Evolutionary conservation across 2,888 invertebrate species (phyloP).

Genomic region (Pinctada fucata): DNA sequence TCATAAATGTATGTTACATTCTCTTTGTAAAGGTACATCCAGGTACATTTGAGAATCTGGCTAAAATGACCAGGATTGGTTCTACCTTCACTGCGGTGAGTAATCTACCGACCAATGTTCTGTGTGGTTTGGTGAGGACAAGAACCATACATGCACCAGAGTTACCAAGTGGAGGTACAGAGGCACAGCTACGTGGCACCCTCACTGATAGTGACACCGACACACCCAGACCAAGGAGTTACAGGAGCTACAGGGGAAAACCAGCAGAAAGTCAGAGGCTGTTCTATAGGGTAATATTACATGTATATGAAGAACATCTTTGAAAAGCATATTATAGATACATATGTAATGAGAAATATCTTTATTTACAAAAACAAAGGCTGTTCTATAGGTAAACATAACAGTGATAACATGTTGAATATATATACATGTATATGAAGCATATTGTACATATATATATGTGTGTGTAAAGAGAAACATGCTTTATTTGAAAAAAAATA

Average conservation of each 20-base stretch:
- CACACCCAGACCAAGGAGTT: background rate
- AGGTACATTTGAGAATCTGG: background rate
- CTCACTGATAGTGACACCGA: background rate
- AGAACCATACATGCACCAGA: background rate
- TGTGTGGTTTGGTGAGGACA: background rate
- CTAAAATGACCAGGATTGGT: background rate
- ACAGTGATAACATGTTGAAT: too few species aligned
- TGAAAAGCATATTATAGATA: too few species aligned
- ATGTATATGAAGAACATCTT: too few species aligned
- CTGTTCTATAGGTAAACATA: too few species aligned
- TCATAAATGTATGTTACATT: too few species aligned
- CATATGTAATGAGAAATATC: too few species aligned
- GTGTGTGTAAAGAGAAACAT: too few species aligned
- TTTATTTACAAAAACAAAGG: too few species aligned
- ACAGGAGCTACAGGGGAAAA: background rate
- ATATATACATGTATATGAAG: too few species aligned
- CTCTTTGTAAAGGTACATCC: background rate
- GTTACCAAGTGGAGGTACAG: background rate
- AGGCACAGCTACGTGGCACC: background rate
- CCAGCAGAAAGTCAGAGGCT: background rate
- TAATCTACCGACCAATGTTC: background rate
- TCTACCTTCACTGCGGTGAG: background rate
- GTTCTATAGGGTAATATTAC: background rate
- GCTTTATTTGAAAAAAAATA: too few species aligned
- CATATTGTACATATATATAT: too few species aligned